These are phyloP conservation scores for Enteromius afrohamiltoni DNA, from an alignment of 2,797 vertebrate genomes.

Conservation along the genomic window DNA sequence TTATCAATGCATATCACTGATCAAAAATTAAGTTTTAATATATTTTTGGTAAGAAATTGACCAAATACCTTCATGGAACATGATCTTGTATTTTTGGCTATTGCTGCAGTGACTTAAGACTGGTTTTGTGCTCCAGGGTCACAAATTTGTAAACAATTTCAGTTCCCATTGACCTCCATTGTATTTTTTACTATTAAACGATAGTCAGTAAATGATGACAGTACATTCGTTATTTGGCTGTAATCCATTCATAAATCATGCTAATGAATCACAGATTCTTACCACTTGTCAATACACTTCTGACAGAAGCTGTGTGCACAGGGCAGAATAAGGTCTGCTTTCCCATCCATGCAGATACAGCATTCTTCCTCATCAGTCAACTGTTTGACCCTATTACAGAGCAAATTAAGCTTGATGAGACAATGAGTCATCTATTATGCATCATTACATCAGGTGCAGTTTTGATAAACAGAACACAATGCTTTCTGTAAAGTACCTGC, in stretches of 20 bases:
- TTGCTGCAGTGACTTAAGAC: no score
- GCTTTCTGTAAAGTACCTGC: conserved; percentile 78
- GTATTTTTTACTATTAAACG: background rate
- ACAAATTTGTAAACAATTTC: background rate
- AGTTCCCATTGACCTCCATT: background rate
- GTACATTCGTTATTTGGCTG: background rate
- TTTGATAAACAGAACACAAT: background rate
- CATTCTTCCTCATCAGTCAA: conserved; percentile 97
- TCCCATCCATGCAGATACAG: conserved; percentile 98
- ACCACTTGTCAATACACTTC: conserved; percentile 99
- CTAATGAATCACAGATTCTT: conserved; percentile 49
- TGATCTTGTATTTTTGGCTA: no score
- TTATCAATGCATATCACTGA: no score
- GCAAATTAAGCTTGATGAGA: conserved; percentile 1
- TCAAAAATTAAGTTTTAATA: no score
- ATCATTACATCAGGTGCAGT: background rate
- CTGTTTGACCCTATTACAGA: conserved; percentile 88
- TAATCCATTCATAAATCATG: background rate
- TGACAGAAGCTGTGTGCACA: conserved; percentile 98
- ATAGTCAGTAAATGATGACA: background rate
- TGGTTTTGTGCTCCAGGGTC: no score
- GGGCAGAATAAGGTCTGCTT: conserved; percentile 92
- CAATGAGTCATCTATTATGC: background rate
- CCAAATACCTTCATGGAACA: no score
- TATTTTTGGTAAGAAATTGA: no score